Percentiles rank a stretch among this genome's conserved stretches.
Evolutionary conservation across 1,140 invertebrate species (phyloP).

Genomic region (Apolygus lucorum): DNA sequence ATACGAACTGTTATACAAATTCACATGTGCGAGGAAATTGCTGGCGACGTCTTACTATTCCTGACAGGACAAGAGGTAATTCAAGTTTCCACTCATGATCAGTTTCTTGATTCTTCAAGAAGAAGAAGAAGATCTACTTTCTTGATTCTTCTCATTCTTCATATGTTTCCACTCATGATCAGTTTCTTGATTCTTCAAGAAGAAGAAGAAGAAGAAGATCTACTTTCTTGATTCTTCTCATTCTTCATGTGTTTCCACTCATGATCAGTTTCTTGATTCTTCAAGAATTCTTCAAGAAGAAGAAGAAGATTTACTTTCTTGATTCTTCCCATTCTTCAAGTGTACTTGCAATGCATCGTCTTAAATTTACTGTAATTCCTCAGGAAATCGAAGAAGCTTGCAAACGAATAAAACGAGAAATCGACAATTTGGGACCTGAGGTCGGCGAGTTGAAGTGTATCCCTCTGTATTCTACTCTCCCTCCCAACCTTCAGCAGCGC

Average conservation of each 20-base stretch:
- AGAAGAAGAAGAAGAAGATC: no score
- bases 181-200: no score
- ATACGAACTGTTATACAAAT: constrained; percentile 98
- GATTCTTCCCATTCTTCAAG: no score
- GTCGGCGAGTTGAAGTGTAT: constrained; percentile 97
- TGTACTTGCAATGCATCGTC: no score
- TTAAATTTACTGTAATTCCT: neutral
- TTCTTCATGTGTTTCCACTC: no score
- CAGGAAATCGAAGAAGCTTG: constrained; percentile 99
- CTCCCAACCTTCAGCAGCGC: constrained; percentile 92
- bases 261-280: no score
- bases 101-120: neutral
- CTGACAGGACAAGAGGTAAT: constrained; percentile 76
- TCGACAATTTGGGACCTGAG: constrained; percentile 93
- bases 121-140: neutral
- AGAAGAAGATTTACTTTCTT: no score
- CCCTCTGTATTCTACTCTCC: constrained; percentile 95
- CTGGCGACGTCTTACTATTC: constrained; percentile 90
- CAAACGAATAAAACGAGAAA: constrained; percentile 92
- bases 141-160: constrained; percentile 48
- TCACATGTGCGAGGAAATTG: constrained; percentile 95
- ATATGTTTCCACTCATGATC: no score
- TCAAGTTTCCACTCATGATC: constrained; percentile 8
- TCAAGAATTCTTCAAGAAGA: no score
- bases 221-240: no score